phyloP scores from a whole-genome alignment of 1,140 invertebrate genomes.

The Drosophila willistoni region DNA sequence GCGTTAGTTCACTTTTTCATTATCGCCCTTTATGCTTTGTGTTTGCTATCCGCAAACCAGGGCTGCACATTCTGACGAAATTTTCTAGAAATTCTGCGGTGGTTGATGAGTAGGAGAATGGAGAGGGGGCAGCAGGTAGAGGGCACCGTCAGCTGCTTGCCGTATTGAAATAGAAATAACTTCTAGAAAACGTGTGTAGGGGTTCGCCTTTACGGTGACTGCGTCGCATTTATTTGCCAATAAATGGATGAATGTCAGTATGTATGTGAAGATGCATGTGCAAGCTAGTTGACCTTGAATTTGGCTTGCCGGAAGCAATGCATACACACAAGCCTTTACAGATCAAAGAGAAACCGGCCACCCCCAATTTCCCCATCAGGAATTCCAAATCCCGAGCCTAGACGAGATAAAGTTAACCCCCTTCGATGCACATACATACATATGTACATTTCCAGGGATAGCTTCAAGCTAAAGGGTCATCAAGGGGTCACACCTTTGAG shows the following conservation, averaged over 20 bases:
- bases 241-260: conserved; percentile 23
- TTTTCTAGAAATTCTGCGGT: conserved; percentile 66
- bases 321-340: not conserved
- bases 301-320: conserved; percentile 46
- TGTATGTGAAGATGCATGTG: not conserved
- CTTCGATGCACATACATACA: not conserved
- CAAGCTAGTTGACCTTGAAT: conserved; percentile 54
- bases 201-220: conserved; percentile 8
- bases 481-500: too few relatives aligned
- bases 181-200: conserved; percentile 65
- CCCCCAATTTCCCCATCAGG: not conserved
- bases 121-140: not conserved
- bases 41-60: conserved; percentile 63
- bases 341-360: not conserved
- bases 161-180: conserved; percentile 64
- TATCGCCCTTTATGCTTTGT: conserved; percentile 57
- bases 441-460: not conserved
- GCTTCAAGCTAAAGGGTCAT: too few relatives aligned
- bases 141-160: conserved; percentile 62
- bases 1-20: conserved; percentile 51
- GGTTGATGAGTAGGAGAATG: not conserved
- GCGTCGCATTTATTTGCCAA: conserved; percentile 46
- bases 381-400: conserved; percentile 6
- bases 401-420: too few relatives aligned
- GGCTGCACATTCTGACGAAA: conserved; percentile 67